Evolutionary conservation across 1,140 invertebrate genomes (phyloP), one percentile per base, ranked within the genome.

Genomic region (Ceratitis capitata): DNA sequence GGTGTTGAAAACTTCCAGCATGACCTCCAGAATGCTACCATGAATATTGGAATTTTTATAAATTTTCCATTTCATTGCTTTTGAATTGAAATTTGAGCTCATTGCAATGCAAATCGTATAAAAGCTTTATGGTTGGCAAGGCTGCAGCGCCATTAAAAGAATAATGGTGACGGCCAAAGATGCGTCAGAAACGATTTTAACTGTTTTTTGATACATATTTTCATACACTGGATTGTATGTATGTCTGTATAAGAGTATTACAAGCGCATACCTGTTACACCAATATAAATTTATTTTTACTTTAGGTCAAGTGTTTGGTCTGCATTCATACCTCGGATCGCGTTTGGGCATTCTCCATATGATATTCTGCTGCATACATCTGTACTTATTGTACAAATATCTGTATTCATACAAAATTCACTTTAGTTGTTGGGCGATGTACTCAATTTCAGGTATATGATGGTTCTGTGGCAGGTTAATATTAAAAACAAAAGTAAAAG

Each of bases 91-190:
- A 84, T 83, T 74, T 82, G 42, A 64, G 14, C 56, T 61, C 85
- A 82, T 85, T 85, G 74, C 85, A 85, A 85, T 86, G 85, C 82
- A 86, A 83, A 86, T 86, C 85, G 85, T 84, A 84, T 78, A 84
- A 84, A 84, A 53, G 83, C 61, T 78, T 45, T 23, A 83, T 84
- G 45, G 82, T 32, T 86, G 82, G 64, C 51, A 35, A 58, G 26
- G 35, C 49, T 84, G 53, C 32, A 82, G 47, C 64, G 82, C 32
- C 64, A 29, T 51, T 51, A 82, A 78, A 14, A 51, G 82, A 74
- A 84, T 16, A 64, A 14, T 16, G 32, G 29, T 29, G 61, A 32
- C 35, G 61, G 61, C 61, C 16, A 35, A 69, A 5, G 32, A 39
- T 69, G 61, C 16, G 14, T 29, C 3, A 19, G 61, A 39, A 32